Conservation (phyloP, 2,113 vertebrate species). For the Channa maculata region DNA sequence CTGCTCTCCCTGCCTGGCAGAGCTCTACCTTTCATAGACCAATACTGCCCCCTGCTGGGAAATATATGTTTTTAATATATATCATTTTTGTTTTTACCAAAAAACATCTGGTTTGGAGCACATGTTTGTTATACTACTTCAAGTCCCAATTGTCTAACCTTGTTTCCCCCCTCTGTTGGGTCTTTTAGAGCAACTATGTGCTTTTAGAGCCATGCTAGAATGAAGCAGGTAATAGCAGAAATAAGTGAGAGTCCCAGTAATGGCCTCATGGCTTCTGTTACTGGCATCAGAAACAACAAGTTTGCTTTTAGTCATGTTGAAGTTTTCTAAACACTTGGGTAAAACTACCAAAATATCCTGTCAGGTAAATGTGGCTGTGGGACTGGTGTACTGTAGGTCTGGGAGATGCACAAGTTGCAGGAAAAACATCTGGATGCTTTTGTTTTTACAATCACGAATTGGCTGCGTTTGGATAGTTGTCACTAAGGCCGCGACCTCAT, state of each 20-base stretch:
- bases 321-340: conserved; percentile 2
- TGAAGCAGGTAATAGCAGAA: conserved; percentile 15
- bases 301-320: conserved; percentile 22
- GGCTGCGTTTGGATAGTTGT: not conserved
- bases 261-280: conserved; percentile 3
- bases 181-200: conserved; percentile 24
- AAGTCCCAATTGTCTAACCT: conserved; percentile 43
- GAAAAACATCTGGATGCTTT: not conserved
- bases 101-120: not conserved
- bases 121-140: conserved; percentile 16
- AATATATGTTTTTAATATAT: not conserved
- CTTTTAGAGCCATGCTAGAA: conserved; percentile 26
- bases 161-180: conserved; percentile 37
- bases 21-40: conserved; percentile 41
- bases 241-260: not conserved
- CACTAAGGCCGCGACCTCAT: too few relatives aligned
- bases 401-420: not conserved
- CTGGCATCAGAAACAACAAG: conserved; percentile 12
- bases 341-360: not conserved
- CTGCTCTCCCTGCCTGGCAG: conserved; percentile 14
- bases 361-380: not conserved
- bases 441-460: not conserved
- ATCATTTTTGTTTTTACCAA: too few relatives aligned
- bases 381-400: too few relatives aligned
- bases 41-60: conserved; percentile 78